Conservation (phyloP, 2,888 invertebrate genomes). For the Amblyteles armatorius region DNA sequence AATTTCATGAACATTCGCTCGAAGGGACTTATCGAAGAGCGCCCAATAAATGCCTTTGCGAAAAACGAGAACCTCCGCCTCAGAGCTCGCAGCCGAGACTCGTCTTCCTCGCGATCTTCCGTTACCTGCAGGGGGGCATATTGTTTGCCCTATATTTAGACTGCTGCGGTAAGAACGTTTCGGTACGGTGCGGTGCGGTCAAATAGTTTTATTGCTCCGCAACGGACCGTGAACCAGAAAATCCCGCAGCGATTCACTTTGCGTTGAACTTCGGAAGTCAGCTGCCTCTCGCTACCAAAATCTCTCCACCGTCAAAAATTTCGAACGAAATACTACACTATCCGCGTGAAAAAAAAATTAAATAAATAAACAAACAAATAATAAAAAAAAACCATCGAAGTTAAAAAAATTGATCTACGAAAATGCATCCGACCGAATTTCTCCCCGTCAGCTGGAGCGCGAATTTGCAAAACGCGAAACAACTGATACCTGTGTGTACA, state of each 20-base stretch:
- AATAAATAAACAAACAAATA: neutral
- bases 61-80: neutral
- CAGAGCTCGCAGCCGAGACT: slow-evolving; percentile 18
- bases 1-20: no score
- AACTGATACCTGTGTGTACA: neutral
- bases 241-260: slow-evolving; percentile 53
- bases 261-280: slow-evolving; percentile 52
- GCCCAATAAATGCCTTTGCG: neutral
- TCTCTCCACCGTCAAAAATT: neutral
- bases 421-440: slow-evolving; percentile 51
- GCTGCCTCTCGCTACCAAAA: slow-evolving; percentile 44
- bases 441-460: slow-evolving; percentile 35
- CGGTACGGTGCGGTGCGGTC: slow-evolving; percentile 74
- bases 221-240: slow-evolving; percentile 67
- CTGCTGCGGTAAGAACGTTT: slow-evolving; percentile 73
- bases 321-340: slow-evolving; percentile 66
- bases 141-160: slow-evolving; percentile 72
- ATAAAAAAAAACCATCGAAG: slow-evolving; percentile 11
- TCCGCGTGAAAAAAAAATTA: slow-evolving; percentile 1
- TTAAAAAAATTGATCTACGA: neutral
- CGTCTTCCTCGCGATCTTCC: slow-evolving; percentile 51
- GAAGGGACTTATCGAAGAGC: no score
- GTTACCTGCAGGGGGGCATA: slow-evolving; percentile 57
- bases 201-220: slow-evolving; percentile 76
- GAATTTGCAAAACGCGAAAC: slow-evolving; percentile 40